A percentile compares a stretch with the other conserved stretches of the same genome.
phyloP scores from a whole-genome alignment of 2,888 invertebrate species.

The Stratiomys singularior region DNA sequence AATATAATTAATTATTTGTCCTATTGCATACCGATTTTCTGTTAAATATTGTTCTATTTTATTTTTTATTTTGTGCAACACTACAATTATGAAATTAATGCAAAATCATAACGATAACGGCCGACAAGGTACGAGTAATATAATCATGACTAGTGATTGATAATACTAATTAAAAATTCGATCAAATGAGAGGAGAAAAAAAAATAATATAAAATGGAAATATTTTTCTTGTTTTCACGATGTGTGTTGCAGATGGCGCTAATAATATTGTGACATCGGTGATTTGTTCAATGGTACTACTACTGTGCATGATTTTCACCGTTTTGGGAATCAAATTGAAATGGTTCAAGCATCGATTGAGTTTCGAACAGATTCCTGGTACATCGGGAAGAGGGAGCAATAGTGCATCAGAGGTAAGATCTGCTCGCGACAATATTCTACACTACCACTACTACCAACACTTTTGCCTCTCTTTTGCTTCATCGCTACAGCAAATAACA shows the following conservation, averaged over 20 bases:
- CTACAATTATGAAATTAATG: conserved; percentile 19
- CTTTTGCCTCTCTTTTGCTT: background rate
- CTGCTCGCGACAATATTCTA: background rate
- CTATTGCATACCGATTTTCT: background rate
- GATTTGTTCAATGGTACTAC: conserved; percentile 49
- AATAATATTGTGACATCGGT: conserved; percentile 27
- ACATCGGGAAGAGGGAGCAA: background rate
- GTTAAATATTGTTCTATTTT: background rate
- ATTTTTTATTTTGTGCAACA: background rate
- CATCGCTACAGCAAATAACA: background rate
- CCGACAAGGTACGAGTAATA: conserved; percentile 12
- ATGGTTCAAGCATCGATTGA: conserved; percentile 67
- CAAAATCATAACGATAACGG: background rate
- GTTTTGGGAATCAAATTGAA: conserved; percentile 66
- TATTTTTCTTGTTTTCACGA: background rate
- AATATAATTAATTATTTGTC: background rate
- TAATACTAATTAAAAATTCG: background rate
- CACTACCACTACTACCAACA: background rate
- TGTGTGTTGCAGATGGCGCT: background rate
- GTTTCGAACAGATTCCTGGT: conserved; percentile 55
- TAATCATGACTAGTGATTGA: conserved; percentile 1
- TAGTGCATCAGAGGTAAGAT: conserved; percentile 32
- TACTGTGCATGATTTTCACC: conserved; percentile 59
- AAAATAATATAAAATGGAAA: background rate
- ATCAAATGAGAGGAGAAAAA: background rate